Evolutionary conservation across 2,113 vertebrate species (phyloP), one percentile per base, ranked within the genome.

Genomic region (Neoarius graeffei): DNA sequence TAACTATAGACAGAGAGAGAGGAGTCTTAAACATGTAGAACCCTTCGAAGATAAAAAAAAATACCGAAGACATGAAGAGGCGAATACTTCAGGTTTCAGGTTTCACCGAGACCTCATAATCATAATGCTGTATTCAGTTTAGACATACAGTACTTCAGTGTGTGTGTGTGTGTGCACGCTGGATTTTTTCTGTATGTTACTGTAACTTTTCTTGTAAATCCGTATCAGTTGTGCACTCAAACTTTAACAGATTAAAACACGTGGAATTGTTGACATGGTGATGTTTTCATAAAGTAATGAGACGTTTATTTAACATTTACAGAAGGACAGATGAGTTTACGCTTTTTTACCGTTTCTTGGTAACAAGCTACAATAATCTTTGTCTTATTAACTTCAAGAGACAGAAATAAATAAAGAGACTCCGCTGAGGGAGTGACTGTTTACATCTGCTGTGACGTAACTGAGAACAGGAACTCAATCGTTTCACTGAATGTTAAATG

Each of bases 11-110:
- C 42, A 42, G 42, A 42, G 42, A 42, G 42, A 42, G 42, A 42
- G 42, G 42, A 42, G 42, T 42, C 42, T 42, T 42, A 42, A 42
- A 42, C 42, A 42, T 42, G 27, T 30, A 48, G 35, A 73, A 20
- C 30, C 69, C 5, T n/a, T 4, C 42, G 42, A 42, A 42, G 42
- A 42, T 42, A 42, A 42, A 42, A 42, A 42, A 42, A 42, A 42
- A 42, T 4, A 3, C 3, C 42, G 42, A 20, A 57, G 56, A 81
- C 79, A 81, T 81, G 79, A 81, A 81, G 27, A 60, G 79, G 27
- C 79, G 20, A 81, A 81, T 59, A 81, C 79, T 81, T 81, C 79
- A 81, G 77, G 17, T 80, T 80, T 79, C 73, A 77, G 74, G 50
- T 17, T 79, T 81, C 27, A 81, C 27, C 17, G 1, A 35, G 17